Evolutionary conservation across 2,797 vertebrate genomes (phyloP), one percentile per base, ranked within the genome.

Genomic region (Syndactyla subalaris): DNA sequence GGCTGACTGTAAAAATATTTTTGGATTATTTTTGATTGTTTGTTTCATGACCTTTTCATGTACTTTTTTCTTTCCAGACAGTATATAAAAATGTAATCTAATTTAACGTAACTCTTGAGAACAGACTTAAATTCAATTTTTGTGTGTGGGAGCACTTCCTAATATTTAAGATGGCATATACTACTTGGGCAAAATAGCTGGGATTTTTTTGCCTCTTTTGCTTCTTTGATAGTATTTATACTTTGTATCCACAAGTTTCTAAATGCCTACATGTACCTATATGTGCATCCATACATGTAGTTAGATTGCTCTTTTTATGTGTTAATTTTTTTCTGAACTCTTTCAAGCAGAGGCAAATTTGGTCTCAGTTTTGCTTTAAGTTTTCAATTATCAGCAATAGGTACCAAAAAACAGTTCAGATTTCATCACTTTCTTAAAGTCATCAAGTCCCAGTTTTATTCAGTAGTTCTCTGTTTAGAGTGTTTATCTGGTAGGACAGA

Each of bases 21-120:
- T 88, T 65, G 0, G 3, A 66, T 81, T 81, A 59, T 76, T 93
- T 93, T 94, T 66, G 8, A 39, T 76, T 93, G 30, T 54, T 93
- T 88, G 13, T 92, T 92, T 94, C 63, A 85, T 79, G 73, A 82
- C n/a, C 32, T 66, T 72, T n/a, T n/a, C n/a, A n/a, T n/a, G 29
- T 46, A 24, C 80, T 78, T 80, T 65, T 85, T 85, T 62, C 14
- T 82, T 61, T 80, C 20, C 12, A 75, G 39, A 48, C 39, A 78
- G 55, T 71, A 49, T 62, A 81, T 88, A 63, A 88, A 86, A 92
- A 23, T 27, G 41, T 81, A 61, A 86, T 62, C 30, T 85, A 76
- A 85, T 89, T 86, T 73, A 84, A 54, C 49, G 45, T 68, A 82
- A 46, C 36, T 89, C 55, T 62, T 26, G 22, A 88, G 36, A 81